A percentile compares a stretch with the other conserved stretches of the same genome.
Conservation (phyloP, 2,888 invertebrate genomes). For the Sarcophaga subvicina region DNA sequence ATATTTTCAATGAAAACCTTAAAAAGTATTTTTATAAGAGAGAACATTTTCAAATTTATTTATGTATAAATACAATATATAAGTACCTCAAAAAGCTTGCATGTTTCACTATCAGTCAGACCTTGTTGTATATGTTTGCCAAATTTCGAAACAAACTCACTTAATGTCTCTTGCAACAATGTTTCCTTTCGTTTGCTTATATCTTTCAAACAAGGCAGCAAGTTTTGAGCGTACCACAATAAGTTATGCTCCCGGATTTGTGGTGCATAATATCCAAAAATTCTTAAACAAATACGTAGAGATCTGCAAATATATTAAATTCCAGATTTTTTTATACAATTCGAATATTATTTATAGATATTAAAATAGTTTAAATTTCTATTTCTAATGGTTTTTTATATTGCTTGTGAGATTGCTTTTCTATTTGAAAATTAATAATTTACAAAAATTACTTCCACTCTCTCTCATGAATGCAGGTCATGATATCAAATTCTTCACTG, state of each 20-base stretch:
- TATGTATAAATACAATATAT: background rate
- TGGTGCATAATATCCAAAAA: slow-evolving; percentile 89
- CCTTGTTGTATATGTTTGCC: slow-evolving; percentile 80
- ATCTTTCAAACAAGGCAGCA: slow-evolving; percentile 88
- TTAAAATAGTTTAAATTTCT: no score
- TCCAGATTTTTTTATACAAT: no score
- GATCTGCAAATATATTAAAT: slow-evolving; percentile 82
- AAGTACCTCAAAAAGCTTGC: slow-evolving; percentile 80
- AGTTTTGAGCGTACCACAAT: slow-evolving; percentile 88
- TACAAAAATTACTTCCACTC: no score
- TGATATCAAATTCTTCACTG: no score
- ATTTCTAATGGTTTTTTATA: no score
- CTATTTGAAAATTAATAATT: no score
- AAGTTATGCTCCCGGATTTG: slow-evolving; percentile 90
- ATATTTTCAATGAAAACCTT: slow-evolving; percentile 82
- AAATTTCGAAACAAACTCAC: slow-evolving; percentile 80
- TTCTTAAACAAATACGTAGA: slow-evolving; percentile 88
- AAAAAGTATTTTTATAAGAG: background rate
- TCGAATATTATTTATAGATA: no score
- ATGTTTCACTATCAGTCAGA: slow-evolving; percentile 80
- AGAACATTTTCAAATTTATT: background rate
- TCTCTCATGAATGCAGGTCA: no score
- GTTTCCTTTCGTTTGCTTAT: slow-evolving; percentile 87
- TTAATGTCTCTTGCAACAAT: slow-evolving; percentile 79
- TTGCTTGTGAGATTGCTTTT: no score